These are phyloP conservation scores for Ashinkailepas kermadecensis DNA, from an alignment of 2,888 invertebrate genomes.

Conservation along the genomic window DNA sequence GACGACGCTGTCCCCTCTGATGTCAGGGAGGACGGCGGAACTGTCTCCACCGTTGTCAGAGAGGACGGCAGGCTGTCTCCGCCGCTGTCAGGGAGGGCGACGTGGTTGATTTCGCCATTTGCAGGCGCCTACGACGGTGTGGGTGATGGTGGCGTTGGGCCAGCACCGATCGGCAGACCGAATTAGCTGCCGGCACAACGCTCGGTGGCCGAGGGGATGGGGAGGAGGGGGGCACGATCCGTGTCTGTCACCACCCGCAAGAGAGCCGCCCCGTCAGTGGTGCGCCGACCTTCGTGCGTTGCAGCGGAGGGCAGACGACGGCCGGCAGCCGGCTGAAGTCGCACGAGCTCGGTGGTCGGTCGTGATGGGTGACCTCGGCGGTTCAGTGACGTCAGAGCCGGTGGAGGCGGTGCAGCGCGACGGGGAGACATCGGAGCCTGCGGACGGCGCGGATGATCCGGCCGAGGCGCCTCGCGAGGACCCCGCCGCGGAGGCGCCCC, in stretches of 20 bases:
- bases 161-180: background rate
- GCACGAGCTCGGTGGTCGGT: background rate
- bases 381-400: background rate
- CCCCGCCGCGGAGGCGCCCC: background rate
- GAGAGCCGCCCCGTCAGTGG: too few relatives aligned
- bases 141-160: background rate
- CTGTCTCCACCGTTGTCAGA: too few relatives aligned
- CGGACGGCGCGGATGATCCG: background rate
- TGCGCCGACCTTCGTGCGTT: too few relatives aligned
- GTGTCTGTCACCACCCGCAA: background rate
- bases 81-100: too few relatives aligned
- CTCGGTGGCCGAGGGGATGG: too few relatives aligned
- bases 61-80: too few relatives aligned
- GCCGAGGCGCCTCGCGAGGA: background rate
- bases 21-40: too few relatives aligned
- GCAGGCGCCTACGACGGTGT: background rate
- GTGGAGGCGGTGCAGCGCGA: background rate
- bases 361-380: background rate
- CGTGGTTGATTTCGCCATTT: too few relatives aligned
- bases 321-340: too few relatives aligned
- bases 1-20: too few relatives aligned
- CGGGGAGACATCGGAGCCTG: background rate
- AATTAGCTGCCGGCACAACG: background rate
- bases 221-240: too few relatives aligned
- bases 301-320: too few relatives aligned